Conservation (phyloP, 37 sponge, comb jelly and placozoan genomes). For the Spongilla lacustris region DNA sequence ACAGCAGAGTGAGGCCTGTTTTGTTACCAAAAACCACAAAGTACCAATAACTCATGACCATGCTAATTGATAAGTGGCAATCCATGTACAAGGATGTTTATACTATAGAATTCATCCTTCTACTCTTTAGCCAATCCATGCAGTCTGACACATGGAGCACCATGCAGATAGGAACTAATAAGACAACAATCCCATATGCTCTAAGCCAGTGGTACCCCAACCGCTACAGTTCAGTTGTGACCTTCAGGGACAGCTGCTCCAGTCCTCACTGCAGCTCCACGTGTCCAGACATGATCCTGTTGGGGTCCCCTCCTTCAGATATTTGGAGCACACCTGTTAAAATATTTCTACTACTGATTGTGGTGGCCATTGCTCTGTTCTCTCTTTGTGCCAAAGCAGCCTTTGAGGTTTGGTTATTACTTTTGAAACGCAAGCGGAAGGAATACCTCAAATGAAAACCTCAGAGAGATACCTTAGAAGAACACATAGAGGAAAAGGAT, state of each 20-base stretch:
- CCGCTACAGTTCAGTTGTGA: neutral
- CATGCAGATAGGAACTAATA: neutral
- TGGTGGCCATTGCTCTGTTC: neutral
- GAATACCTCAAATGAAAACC: neutral
- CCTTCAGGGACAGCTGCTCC: neutral
- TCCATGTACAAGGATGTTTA: too few species aligned
- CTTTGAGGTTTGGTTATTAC: neutral
- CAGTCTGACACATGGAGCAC: neutral
- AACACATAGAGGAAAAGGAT: too few species aligned
- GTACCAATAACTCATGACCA: too few species aligned
- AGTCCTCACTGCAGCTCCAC: conserved; percentile 38
- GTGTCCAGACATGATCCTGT: conserved; percentile 35
- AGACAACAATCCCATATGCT: neutral
- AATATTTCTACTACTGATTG: neutral
- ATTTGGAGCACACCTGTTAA: neutral
- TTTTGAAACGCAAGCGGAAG: neutral
- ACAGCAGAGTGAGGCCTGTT: too few species aligned
- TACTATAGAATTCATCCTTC: too few species aligned
- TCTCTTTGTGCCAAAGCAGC: neutral
- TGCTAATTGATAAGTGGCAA: too few species aligned
- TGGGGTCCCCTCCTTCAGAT: neutral
- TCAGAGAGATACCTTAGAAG: too few species aligned
- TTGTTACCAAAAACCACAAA: too few species aligned
- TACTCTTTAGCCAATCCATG: neutral
- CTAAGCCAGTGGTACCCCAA: neutral